Base-by-base conservation (phyloP, 2,797 vertebrate species). In the Siniperca undulata region DNA sequence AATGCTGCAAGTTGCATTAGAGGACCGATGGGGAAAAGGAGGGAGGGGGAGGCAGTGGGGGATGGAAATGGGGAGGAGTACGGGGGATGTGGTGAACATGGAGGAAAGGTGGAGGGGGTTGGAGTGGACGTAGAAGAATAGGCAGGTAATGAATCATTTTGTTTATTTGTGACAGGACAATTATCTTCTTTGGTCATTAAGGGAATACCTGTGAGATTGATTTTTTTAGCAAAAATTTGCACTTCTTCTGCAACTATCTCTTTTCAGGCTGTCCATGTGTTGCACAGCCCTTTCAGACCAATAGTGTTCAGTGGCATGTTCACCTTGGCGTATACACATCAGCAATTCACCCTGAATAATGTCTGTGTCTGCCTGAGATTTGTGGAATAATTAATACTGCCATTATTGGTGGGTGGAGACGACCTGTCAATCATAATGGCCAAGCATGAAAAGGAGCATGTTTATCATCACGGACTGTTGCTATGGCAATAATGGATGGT, bases 351-450 rank as follows among this genome's bases (percentile, higher is more conserved):
- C 85, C 88, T 83, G 89, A 93, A 93, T 91, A 89, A 90, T 86
- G 86, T 72, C 82, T 81, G 73, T 81, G 84, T 77, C 86, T 84
- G 91, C 78, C 86, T 46, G 79, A 78, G 84, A 91, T 90, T 88
- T 92, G 92, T 53, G 69, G 90, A 92, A 95, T 94, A 93, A 94
- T 94, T 94, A 94, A 94, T 92, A 89, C 83, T 72, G 86, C 88
- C 77, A 93, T 94, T 91, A 95, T 93, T 91, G 91, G 93, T 94
- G 92, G 93, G 94, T 70, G 94, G 92, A 82, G 90, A 92, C 61
- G 27, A 83, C 53, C 84, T 91, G 93, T 89, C 94, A 94, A 48
- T 95, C 94, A 94, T 80, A 86, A 77, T 77, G 74, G 75, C 86
- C 86, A 82, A 91, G 90, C 88, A 86, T 93, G 87, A 92, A 93